Conservation (phyloP, 2,888 invertebrate genomes). For the Halocaridina rubra region DNA sequence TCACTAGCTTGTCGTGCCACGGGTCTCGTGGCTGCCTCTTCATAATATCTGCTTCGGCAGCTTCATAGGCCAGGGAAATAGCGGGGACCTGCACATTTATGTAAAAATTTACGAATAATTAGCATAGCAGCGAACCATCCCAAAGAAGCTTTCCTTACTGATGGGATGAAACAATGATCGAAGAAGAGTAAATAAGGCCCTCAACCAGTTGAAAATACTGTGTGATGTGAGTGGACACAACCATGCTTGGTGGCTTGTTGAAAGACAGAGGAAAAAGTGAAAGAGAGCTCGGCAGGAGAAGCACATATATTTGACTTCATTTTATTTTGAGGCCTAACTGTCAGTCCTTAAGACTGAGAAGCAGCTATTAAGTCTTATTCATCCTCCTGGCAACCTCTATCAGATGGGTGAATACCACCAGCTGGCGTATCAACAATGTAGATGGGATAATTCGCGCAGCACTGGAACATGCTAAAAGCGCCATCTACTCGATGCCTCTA, state of each 20-base stretch:
- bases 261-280: too few species aligned
- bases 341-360: conserved; percentile 16
- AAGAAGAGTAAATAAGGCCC: conserved; percentile 24
- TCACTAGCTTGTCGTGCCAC: conserved; percentile 90
- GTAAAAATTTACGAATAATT: conserved; percentile 44
- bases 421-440: conserved; percentile 32
- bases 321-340: conserved; percentile 18
- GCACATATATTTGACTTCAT: conserved; percentile 23
- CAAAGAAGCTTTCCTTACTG: conserved; percentile 31
- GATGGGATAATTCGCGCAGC: conserved; percentile 44
- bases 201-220: conserved; percentile 32
- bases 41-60: conserved; percentile 93
- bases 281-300: conserved; percentile 35
- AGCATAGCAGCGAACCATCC: conserved; percentile 15
- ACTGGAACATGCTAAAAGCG: conserved; percentile 42
- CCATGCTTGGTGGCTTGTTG: conserved; percentile 18
- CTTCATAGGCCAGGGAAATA: conserved; percentile 92
- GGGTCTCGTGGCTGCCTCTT: conserved; percentile 92
- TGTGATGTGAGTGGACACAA: conserved; percentile 39
- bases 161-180: conserved; percentile 53
- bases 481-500: conserved; percentile 36
- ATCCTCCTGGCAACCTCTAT: conserved; percentile 46
- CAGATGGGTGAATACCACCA: conserved; percentile 38
- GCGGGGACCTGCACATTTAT: conserved; percentile 79
- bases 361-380: too few species aligned